These are phyloP conservation scores for Bathynomus jamesi DNA, from an alignment of 1,140 invertebrate genomes.

Conservation along the genomic window DNA sequence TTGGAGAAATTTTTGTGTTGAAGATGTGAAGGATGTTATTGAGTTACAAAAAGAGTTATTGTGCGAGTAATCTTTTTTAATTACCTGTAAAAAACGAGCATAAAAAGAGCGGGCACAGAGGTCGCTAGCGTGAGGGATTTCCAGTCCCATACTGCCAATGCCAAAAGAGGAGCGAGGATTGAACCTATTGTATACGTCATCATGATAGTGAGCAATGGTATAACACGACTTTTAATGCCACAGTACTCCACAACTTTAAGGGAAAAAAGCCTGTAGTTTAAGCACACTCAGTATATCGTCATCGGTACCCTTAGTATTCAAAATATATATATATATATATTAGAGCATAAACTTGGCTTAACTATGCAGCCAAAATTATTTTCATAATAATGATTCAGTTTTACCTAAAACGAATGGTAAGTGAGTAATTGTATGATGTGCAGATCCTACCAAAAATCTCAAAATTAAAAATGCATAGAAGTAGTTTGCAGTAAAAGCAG, in stretches of 20 bases:
- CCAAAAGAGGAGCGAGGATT: constrained; percentile 25
- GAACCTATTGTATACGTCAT: constrained; percentile 27
- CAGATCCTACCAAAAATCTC: constrained; percentile 37
- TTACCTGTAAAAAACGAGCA: constrained; percentile 31
- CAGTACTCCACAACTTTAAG: constrained; percentile 39
- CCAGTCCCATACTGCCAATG: constrained; percentile 34
- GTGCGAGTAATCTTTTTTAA: too few relatives aligned
- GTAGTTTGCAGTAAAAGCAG: constrained; percentile 31
- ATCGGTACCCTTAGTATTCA: too few relatives aligned
- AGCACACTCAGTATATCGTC: too few relatives aligned
- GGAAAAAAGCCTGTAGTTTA: too few relatives aligned
- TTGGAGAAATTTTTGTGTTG: background rate
- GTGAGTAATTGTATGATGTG: constrained; percentile 38
- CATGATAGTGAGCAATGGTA: constrained; percentile 35
- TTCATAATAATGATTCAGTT: too few relatives aligned
- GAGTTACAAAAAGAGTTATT: background rate
- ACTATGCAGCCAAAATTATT: too few relatives aligned
- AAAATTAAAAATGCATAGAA: constrained; percentile 22
- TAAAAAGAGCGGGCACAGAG: constrained; percentile 36
- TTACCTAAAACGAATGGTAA: constrained; percentile 39
- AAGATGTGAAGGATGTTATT: background rate
- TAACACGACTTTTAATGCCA: constrained; percentile 21
- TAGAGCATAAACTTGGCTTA: too few relatives aligned
- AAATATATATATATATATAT: too few relatives aligned
- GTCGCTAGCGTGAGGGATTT: constrained; percentile 26